Evolutionary conservation across 2,888 invertebrate species (phyloP).

Genomic region (Embidobia sp.): DNA sequence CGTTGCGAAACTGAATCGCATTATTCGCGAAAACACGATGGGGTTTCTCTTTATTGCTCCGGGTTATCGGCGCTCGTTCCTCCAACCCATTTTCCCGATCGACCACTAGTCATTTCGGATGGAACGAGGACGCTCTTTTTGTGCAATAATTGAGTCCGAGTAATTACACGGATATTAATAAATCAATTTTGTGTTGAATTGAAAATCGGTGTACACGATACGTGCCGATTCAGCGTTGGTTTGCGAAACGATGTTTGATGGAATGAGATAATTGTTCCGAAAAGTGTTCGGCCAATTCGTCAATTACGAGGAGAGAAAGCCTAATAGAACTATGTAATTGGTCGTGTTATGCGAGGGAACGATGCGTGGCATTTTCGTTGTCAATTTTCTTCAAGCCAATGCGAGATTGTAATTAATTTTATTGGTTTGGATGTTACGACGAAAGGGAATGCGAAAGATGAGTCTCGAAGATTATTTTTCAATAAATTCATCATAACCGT

Average conservation of each 20-base stretch:
- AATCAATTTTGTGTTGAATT: neutral
- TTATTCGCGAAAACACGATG: slow-evolving; percentile 17
- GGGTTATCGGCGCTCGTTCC: slow-evolving; percentile 1
- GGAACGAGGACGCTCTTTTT: slow-evolving; percentile 5
- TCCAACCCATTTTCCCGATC: slow-evolving; percentile 5
- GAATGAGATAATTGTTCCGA: neutral
- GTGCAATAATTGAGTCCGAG: slow-evolving; percentile 1
- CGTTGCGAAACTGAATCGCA: slow-evolving; percentile 13
- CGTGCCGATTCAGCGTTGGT: neutral
- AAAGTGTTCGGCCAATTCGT: neutral
- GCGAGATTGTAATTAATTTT: slow-evolving; percentile 24
- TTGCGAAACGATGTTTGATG: neutral
- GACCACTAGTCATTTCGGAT: neutral
- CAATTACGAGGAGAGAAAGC: neutral
- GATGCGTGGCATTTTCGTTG: slow-evolving; percentile 1
- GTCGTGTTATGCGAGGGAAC: neutral
- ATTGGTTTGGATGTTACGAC: slow-evolving; percentile 14
- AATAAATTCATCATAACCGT: too few relatives aligned
- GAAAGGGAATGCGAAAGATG: slow-evolving; percentile 35
- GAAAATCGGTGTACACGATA: neutral
- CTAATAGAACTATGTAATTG: neutral
- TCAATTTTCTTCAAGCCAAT: slow-evolving; percentile 9
- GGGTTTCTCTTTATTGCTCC: slow-evolving; percentile 14
- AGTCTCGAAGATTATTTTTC: slow-evolving; percentile 25
- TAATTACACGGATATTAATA: neutral